A percentile compares a stretch with the other conserved stretches of the same genome.
Conservation (phyloP, 2,113 vertebrate genomes). For the Tylochromis polylepis region DNA sequence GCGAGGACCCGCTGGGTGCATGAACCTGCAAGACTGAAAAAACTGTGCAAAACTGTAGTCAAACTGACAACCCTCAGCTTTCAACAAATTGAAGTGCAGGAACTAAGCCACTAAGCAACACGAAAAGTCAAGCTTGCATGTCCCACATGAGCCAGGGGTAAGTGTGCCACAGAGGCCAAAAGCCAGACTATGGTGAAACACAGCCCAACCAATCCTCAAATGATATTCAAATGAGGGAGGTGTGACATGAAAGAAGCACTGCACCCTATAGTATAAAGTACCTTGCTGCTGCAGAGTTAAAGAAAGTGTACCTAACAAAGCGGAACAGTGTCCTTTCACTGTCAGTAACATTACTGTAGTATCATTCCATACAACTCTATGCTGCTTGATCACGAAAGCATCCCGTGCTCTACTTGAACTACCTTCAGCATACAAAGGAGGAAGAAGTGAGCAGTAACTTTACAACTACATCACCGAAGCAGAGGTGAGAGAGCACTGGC, state of each 20-base stretch:
- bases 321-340: neutral
- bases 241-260: neutral
- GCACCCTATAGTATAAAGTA: neutral
- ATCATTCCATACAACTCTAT: rapidly evolving
- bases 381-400: neutral
- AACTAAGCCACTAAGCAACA: neutral
- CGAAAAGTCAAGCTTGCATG: too few species aligned
- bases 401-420: neutral
- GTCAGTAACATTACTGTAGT: neutral
- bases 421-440: neutral
- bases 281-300: neutral
- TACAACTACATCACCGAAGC: neutral
- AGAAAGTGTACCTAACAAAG: neutral
- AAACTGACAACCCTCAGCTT: neutral
- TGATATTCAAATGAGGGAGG: neutral
- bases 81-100: neutral
- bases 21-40: neutral
- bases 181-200: neutral
- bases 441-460: neutral
- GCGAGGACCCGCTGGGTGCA: neutral
- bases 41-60: neutral
- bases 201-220: neutral
- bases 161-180: neutral
- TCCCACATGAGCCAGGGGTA: too few species aligned
- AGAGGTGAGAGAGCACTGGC: neutral